Evolutionary conservation across 2,113 vertebrate genomes (phyloP).

Genomic region (Vidua macroura): DNA sequence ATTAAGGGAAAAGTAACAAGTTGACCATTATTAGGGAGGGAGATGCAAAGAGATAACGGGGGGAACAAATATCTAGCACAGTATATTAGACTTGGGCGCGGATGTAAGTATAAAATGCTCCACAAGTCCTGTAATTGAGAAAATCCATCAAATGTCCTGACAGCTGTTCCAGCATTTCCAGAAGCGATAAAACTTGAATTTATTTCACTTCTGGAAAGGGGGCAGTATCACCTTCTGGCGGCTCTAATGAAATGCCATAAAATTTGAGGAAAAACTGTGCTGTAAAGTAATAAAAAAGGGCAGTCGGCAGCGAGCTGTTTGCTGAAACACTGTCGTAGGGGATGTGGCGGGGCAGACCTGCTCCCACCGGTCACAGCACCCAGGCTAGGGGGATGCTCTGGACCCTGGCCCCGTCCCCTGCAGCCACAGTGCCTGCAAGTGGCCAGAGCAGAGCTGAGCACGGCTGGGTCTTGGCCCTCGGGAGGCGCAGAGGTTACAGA

Average conservation of each 20-base stretch:
- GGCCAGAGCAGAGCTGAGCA: accelerated
- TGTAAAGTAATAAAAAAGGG: slow-evolving; percentile 82
- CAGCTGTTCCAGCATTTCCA: slow-evolving; percentile 83
- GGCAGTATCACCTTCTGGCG: slow-evolving; percentile 84
- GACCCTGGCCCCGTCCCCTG: accelerated
- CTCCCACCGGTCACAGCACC: neutral
- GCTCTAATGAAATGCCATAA: slow-evolving; percentile 87
- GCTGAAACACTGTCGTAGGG: slow-evolving; percentile 46
- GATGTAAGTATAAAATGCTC: slow-evolving; percentile 84
- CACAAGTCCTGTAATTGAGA: slow-evolving; percentile 86
- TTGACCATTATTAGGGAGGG: slow-evolving; percentile 68
- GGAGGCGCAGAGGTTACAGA: neutral
- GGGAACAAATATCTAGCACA: slow-evolving; percentile 24
- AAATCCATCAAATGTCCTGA: slow-evolving; percentile 83
- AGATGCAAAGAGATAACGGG: slow-evolving; percentile 69
- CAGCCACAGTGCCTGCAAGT: accelerated
- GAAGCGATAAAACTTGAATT: slow-evolving; percentile 85
- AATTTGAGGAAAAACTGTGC: slow-evolving; percentile 82
- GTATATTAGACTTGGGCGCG: slow-evolving; percentile 63
- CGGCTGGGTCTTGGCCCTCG: accelerated
- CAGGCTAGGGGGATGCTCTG: neutral
- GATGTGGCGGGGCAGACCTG: accelerated
- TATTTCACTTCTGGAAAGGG: slow-evolving; percentile 84
- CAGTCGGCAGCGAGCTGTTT: slow-evolving; percentile 70
- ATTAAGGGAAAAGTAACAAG: slow-evolving; percentile 62